Percentiles rank a stretch among this genome's conserved stretches.
Conservation (phyloP, 2,113 vertebrate genomes). For the Leucopternis melanops region DNA sequence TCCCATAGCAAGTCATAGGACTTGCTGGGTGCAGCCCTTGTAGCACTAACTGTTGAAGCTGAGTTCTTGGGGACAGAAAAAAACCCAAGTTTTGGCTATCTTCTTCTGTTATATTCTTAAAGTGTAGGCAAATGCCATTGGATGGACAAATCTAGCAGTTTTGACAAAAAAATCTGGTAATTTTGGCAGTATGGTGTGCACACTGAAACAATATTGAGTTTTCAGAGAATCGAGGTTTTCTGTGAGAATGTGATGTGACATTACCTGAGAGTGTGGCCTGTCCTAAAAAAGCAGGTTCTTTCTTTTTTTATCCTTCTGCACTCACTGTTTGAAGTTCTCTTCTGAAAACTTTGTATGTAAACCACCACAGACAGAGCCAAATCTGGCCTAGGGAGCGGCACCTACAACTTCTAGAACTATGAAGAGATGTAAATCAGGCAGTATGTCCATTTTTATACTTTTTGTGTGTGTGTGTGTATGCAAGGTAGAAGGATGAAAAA, state of each 20-base stretch:
- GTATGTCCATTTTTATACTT: neutral
- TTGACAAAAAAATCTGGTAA: too few relatives aligned
- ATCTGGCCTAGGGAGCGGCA: neutral
- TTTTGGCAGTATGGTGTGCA: neutral
- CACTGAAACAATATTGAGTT: neutral
- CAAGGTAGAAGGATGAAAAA: neutral
- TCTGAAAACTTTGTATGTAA: neutral
- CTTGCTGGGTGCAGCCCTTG: neutral
- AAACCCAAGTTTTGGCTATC: fast-evolving
- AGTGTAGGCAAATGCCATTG: neutral
- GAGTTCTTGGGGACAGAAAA: neutral
- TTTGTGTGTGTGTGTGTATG: neutral
- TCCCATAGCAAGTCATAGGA: neutral
- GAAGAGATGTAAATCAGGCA: neutral
- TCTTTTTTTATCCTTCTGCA: neutral
- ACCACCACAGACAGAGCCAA: neutral
- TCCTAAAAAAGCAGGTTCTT: neutral
- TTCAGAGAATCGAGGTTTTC: neutral
- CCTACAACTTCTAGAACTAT: neutral
- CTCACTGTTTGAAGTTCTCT: neutral
- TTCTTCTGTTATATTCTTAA: neutral
- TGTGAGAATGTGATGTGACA: neutral
- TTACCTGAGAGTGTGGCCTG: neutral
- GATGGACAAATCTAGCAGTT: neutral
- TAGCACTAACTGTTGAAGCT: neutral